Evolutionary conservation across 1,140 invertebrate species (phyloP), one percentile per base, ranked within the genome.

Genomic region (Amyelois transitella): DNA sequence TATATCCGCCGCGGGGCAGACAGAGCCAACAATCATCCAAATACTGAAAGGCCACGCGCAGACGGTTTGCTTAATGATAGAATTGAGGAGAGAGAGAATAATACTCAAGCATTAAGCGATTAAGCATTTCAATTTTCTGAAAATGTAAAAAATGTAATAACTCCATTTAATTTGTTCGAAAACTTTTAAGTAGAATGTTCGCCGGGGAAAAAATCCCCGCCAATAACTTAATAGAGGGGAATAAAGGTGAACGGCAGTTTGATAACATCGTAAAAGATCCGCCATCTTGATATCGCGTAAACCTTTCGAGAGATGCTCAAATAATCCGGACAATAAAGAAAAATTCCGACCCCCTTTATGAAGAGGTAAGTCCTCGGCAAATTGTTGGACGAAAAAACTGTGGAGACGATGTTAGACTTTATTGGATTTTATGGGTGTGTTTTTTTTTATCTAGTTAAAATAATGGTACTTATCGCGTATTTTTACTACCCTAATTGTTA

Each of bases 301-400:
- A 85, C 79, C 81, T 78, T 73, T 81, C 78, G 72, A 44, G 54
- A 65, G 75, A 69, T 71, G 69, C 78, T 82, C 80, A 75, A 76
- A 82, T 86, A 84, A 87, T 84, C 84, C 84, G 66, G 73, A 87
- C 81, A 80, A 87, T 87, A 87, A 85, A 87, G 84, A 87, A 85
- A 87, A 85, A 87, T 85, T 87, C 81, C 79, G 73, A 71, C 77
- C 81, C 79, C 74, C 81, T 82, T 85, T 85, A 87, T 87, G 81
- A 85, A 87, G 84, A 87, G 84, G 81, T 87, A 87, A 87, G 81
- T 78, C 81, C 71, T 87, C 72, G 77, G 81, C 81, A 87, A 87
- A 87, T 87, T 87, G 80, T 81, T 55, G 63, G 64, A 51, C 43
- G 51, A n/a, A 24, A 55, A 12, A 55, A 32, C 6, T 3, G 45